phyloP scores from a whole-genome alignment of 2,888 invertebrate species.

The Lordiphosa fenestrarum region DNA sequence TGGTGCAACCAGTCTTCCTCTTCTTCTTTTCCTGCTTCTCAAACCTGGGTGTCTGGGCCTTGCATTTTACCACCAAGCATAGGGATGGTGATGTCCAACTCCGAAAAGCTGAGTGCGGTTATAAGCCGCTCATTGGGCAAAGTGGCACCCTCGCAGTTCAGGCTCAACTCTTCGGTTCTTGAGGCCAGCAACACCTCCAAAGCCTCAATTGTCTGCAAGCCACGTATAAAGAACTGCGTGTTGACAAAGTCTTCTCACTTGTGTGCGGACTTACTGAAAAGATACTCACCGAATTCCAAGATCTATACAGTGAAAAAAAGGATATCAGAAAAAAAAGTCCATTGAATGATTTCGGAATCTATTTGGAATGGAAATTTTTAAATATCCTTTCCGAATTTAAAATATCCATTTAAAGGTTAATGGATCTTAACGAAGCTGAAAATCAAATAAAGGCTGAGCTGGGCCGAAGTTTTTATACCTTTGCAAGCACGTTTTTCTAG shows the following conservation, averaged over 20 bases:
- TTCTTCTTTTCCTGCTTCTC: conserved; percentile 99
- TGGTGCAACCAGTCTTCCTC: conserved; percentile 99
- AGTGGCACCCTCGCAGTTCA: no score
- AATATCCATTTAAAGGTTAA: no score
- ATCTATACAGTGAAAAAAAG: no score
- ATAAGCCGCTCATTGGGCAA: conserved; percentile 85
- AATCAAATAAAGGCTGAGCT: no score
- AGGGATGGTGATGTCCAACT: conserved; percentile 90
- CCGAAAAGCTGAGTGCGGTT: conserved; percentile 84
- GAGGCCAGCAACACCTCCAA: conserved; percentile 79
- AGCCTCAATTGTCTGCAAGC: conserved; percentile 77
- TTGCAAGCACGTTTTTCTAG: no score
- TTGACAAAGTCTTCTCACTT: conserved; percentile 73
- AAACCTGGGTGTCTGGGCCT: conserved; percentile 99
- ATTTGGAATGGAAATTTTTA: no score
- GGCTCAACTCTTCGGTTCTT: conserved; percentile 83
- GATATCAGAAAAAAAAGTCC: no score
- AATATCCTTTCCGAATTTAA: no score
- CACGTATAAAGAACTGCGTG: conserved; percentile 80
- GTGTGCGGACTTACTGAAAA: conserved; percentile 75
- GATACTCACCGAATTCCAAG: conserved; percentile 11
- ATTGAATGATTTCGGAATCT: no score
- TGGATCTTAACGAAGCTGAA: no score
- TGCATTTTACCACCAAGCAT: conserved; percentile 99
- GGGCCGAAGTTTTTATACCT: no score